Evolutionary conservation across 2,888 invertebrate species (phyloP), one percentile per base, ranked within the genome.

Genomic region (Aphodius sticticus): DNA sequence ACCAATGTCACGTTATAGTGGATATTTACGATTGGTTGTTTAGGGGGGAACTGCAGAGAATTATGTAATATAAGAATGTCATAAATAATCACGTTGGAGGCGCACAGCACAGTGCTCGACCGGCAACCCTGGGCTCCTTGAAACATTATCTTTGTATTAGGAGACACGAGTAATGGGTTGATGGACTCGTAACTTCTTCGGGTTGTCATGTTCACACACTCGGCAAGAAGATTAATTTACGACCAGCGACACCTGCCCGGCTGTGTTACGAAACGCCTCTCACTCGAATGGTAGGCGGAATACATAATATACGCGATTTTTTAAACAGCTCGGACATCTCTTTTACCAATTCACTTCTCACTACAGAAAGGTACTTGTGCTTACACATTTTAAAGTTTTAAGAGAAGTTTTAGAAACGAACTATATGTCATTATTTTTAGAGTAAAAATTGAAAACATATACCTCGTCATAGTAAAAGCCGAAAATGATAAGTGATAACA

Each of bases 171-270:
- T 81, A 81, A 81, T 79, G 79, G 78, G 76, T 72, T 78, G 79
- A 79, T 79, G 79, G 77, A 79, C 78, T 78, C 78, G 78, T 81
- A 81, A 79, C 78, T 79, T 71, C 79, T 37, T 78, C 76, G 35
- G 53, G 78, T 78, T 79, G 81, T 79, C 80, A 77, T 81, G 81
- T 81, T 81, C 81, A 77, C 81, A 77, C 77, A 77, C 76, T 78
- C 69, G 76, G 77, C 78, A 70, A 53, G 72, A 77, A 74, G 78
- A 80, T 81, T 78, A 78, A 81, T 81, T 81, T 81, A 81, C 78
- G 70, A 77, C 71, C 69, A 76, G 71, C 80, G 77, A 80, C 80
- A 80, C 80, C 80, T 80, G 80, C 80, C 76, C 72, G 53, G 77
- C 69, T 77, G 74, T 72, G 76, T 79, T 79, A 79, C 72, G 76